Percentiles rank a stretch among this genome's conserved stretches.
Conservation (phyloP, 2,888 invertebrate species). For the Pristionchus arcanus region DNA sequence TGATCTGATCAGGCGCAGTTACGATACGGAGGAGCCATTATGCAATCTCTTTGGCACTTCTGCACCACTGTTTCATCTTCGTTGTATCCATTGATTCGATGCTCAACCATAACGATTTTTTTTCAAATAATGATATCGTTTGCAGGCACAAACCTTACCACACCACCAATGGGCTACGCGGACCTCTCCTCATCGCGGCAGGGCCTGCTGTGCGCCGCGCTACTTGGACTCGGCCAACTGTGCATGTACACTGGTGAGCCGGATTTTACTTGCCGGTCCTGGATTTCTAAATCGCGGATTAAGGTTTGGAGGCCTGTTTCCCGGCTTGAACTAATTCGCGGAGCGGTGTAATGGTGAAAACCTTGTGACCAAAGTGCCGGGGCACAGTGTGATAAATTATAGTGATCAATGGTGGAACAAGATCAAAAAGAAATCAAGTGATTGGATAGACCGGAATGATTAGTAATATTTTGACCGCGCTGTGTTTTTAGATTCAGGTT, state of each 20-base stretch:
- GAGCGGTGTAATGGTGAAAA: too few species aligned
- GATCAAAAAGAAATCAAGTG: neutral
- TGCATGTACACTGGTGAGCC: conserved; percentile 65
- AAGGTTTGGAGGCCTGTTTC: too few species aligned
- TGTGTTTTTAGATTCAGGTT: too few species aligned
- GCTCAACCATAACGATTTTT: too few species aligned
- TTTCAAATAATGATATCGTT: neutral
- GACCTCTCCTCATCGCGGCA: conserved; percentile 36
- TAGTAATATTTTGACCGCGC: too few species aligned
- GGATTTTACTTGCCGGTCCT: neutral
- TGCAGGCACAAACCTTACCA: neutral
- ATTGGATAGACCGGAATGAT: too few species aligned
- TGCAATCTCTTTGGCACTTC: too few species aligned
- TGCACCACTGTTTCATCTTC: too few species aligned
- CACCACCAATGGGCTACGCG: neutral
- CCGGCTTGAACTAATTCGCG: too few species aligned
- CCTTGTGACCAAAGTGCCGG: neutral
- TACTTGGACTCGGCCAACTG: conserved; percentile 67
- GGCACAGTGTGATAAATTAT: neutral
- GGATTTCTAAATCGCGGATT: too few species aligned
- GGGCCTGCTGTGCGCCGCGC: conserved; percentile 62
- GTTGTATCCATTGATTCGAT: neutral
- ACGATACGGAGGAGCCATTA: too few species aligned
- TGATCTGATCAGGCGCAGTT: too few species aligned
- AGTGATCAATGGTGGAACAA: neutral